Evolutionary conservation across 2,888 invertebrate genomes (phyloP).

Genomic region (Apamea sordens): DNA sequence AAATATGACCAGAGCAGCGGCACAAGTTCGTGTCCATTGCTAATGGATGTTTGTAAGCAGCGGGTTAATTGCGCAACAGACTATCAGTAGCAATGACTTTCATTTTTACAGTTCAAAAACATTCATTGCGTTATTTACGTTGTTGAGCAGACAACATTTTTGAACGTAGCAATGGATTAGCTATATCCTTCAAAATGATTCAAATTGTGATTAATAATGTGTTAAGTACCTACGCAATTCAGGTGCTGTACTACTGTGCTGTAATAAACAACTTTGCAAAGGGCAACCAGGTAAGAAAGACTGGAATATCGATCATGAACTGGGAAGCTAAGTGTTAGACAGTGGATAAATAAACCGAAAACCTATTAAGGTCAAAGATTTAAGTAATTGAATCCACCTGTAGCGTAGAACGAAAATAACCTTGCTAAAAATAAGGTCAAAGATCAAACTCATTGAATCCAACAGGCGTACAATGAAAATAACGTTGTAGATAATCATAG

Average conservation of each 20-base stretch:
- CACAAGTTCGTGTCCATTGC: neutral
- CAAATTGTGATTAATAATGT: no score
- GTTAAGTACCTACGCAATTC: no score
- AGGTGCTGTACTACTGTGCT: no score
- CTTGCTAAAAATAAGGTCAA: neutral
- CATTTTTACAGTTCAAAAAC: no score
- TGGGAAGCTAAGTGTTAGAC: neutral
- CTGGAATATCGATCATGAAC: neutral
- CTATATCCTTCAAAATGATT: no score
- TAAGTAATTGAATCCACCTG: neutral
- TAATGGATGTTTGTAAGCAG: neutral
- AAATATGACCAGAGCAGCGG: no score
- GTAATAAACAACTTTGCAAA: neutral
- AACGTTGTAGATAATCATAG: neutral
- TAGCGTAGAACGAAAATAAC: neutral
- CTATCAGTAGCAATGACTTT: no score
- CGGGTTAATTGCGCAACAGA: no score
- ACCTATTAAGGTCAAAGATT: neutral
- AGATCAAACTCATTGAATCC: no score
- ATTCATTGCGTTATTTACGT: no score
- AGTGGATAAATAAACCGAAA: neutral
- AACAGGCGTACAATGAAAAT: neutral
- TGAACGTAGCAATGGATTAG: no score
- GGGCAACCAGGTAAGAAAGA: neutral
- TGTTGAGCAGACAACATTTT: no score